Base-by-base conservation (phyloP, 2,888 invertebrate genomes). In the Bombylius discolor region DNA sequence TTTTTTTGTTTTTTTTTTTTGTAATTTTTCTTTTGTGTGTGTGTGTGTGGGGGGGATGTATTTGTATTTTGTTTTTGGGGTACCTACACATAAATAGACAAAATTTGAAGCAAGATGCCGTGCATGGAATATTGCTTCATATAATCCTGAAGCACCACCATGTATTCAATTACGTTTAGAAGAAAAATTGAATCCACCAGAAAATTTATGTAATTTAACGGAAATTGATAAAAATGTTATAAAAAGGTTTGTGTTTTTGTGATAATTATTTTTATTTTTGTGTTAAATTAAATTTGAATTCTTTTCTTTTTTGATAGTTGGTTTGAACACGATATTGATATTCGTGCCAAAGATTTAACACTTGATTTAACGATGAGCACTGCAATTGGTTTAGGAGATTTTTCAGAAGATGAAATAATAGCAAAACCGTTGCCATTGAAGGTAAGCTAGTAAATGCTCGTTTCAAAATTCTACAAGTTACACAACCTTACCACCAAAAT, bases 401-500 rank as follows among this genome's bases (percentile, higher is more conserved):
- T 95, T 61, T 78, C 87, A 1, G 94, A 94, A 69, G 94, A 95
- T 71, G 94, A 95, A 75, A 80, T 89, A 45, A 78, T 88, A 33
- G 82, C 82, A 4, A 81, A 84, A 56, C 87, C 91, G 0, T 81
- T 93, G 73, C 92, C 93, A 5, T 77, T 92, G 66, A 82, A 89
- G 78, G 89, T 90, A 70, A 71, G 68, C 33, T 57, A 44, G 31
- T 23, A 23, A 23, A 3, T 3, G 23, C 23, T 23, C 23, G 23
- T 23, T 23, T 23, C 23, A 13, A 42, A 36, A 52, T 32, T 32
- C 6, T 47, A 14, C 44, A 34, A 31, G 44, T 52, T n/a, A n/a
- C n/a, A 49, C 51, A 23, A 11, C 49, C 13, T 53, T 53, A 12
- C 34, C 32, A 45, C 13, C n/a, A 42, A 8, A 1, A 12, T 14